Base-by-base conservation (phyloP, 2,888 invertebrate species). In the Melanophora roralis region DNA sequence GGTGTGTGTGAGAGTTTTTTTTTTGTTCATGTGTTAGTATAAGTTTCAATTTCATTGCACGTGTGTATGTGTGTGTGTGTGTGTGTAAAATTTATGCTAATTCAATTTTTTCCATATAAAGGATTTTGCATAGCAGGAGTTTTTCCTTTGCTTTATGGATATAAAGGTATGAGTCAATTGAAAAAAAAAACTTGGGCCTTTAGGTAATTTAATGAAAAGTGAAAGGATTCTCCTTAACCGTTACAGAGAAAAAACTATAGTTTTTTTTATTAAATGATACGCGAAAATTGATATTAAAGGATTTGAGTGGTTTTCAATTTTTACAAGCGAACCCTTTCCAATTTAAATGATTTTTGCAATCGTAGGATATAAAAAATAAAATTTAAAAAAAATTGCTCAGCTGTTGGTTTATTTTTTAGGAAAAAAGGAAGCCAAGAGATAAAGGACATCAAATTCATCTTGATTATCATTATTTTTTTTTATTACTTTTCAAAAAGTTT, bases 161-260 rank as follows among this genome's bases (percentile, higher is more conserved):
- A 40, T 34, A 8, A n/a, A 7, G 34, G 27, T 40, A 55, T 34
- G 32, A 68, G 45, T 32, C 12, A 51, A 34, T 51, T 38, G 47
- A 49, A 77, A 65, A 67, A 43, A 57, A 47, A 77, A 62, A 68
- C 53, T 57, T 65, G 67, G 79, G 55, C 75, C 71, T 75, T 65
- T 67, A 75, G 75, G 75, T 75, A 79, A 64, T 67, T 75, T 62
- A 79, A 72, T 68, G 43, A 47, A 76, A 80, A 80, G 80, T 76
- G 80, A 80, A 80, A 80, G 80, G 76, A 80, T 73, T 80, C 68
- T 72, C 45, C 45, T 47, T 62, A 62, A 55, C 67, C 77, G 45
- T 68, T 68, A 68, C 60, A 21, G 32, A 59, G 59, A 47, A 7
- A 32, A 36, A 36, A 40, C 32, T 38, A 27, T 19, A 34, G n/a